These are phyloP conservation scores for Metacarcinus magister DNA, from an alignment of 2,888 invertebrate genomes.

Conservation along the genomic window DNA sequence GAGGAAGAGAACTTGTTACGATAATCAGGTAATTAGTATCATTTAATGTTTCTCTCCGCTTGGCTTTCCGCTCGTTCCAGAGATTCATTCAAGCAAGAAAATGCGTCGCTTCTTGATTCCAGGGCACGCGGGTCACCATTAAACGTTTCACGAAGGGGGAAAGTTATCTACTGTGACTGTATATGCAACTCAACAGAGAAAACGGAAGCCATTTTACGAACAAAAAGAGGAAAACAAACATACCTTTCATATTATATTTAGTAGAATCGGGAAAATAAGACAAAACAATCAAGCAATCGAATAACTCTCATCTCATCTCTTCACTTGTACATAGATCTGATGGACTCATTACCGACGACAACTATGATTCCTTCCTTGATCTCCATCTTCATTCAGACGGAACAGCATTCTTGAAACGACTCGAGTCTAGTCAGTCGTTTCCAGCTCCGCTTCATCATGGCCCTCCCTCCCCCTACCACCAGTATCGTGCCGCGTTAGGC, in stretches of 20 bases:
- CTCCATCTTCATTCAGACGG: background rate
- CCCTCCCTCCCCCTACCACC: background rate
- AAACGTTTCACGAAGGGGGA: background rate
- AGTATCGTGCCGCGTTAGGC: background rate
- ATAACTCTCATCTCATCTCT: no score
- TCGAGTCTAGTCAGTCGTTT: background rate
- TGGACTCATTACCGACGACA: no score
- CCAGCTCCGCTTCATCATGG: background rate
- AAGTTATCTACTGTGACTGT: background rate
- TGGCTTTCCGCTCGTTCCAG: background rate
- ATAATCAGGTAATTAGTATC: background rate
- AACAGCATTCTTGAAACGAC: background rate
- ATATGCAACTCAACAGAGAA: background rate
- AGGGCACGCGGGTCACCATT: background rate
- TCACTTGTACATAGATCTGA: no score
- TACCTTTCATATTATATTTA: no score
- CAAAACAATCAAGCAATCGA: no score
- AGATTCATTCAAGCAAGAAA: background rate
- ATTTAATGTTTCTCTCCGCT: background rate
- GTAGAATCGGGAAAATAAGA: no score
- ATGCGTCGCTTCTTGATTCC: background rate
- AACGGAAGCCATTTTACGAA: background rate
- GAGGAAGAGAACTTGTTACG: background rate
- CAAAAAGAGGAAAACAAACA: no score
- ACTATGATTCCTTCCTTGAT: no score